Percentiles rank a stretch among this genome's conserved stretches.
Evolutionary conservation across 2,888 invertebrate genomes (phyloP).

Genomic region (Cremastinae sp.): DNA sequence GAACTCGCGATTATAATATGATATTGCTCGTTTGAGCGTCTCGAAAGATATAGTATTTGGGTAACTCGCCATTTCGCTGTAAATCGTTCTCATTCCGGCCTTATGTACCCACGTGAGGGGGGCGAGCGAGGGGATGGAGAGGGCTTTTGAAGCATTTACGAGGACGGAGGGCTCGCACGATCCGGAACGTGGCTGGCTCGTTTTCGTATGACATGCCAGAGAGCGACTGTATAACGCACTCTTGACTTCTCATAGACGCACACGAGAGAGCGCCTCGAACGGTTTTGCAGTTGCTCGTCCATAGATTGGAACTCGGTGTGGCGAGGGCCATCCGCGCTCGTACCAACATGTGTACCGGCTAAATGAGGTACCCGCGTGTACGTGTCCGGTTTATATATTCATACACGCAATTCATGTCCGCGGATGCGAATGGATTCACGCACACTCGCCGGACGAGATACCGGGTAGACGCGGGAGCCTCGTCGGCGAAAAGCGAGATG

Average conservation of each 20-base stretch:
- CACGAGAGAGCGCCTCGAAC: not conserved
- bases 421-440: too few relatives aligned
- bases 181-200: constrained; percentile 35
- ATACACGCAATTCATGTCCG: too few relatives aligned
- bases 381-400: too few relatives aligned
- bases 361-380: too few relatives aligned
- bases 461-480: constrained; percentile 24
- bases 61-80: constrained; percentile 40
- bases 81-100: constrained; percentile 21
- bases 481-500: constrained; percentile 35
- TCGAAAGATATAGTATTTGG: constrained; percentile 17
- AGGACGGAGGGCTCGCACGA: constrained; percentile 47
- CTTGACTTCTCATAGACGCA: not conserved
- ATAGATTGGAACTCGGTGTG: too few relatives aligned
- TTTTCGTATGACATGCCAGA: constrained; percentile 37
- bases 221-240: constrained; percentile 27
- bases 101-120: not conserved
- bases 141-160: constrained; percentile 46
- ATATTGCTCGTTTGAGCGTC: constrained; percentile 18
- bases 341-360: too few relatives aligned
- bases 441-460: too few relatives aligned
- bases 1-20: constrained; percentile 23
- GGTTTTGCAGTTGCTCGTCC: too few relatives aligned
- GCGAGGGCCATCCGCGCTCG: too few relatives aligned
- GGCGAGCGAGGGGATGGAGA: constrained; percentile 10